Evolutionary conservation across 2,888 invertebrate species (phyloP).

Genomic region (Drosophila merina): DNA sequence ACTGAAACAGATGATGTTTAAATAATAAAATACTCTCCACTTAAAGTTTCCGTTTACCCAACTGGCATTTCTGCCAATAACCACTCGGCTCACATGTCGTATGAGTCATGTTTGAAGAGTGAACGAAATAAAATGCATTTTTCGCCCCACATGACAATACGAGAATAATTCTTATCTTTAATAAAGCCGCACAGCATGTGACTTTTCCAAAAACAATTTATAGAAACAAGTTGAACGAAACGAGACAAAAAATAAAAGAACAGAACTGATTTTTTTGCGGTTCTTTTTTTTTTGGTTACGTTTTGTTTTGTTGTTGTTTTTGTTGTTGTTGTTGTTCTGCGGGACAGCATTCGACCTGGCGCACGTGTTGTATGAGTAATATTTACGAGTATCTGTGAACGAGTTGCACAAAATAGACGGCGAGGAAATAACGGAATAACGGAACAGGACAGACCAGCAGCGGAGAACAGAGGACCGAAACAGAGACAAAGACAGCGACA

Average conservation of each 20-base stretch:
- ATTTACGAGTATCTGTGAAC: slow-evolving; percentile 37
- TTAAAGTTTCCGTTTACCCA: too few relatives aligned
- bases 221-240: background rate
- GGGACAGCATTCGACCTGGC: slow-evolving; percentile 35
- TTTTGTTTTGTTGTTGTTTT: slow-evolving; percentile 4
- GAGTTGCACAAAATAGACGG: slow-evolving; percentile 39
- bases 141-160: background rate
- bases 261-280: too few relatives aligned
- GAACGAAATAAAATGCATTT: background rate
- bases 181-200: background rate
- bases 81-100: background rate
- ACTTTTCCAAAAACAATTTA: slow-evolving; percentile 2
- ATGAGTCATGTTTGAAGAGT: background rate
- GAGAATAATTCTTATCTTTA: slow-evolving; percentile 3
- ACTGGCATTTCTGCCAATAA: too few relatives aligned
- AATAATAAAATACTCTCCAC: background rate
- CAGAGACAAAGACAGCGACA: background rate
- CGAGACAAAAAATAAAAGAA: background rate
- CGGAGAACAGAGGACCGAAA: background rate
- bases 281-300: background rate
- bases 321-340: slow-evolving; percentile 20
- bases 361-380: slow-evolving; percentile 42
- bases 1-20: too few relatives aligned
- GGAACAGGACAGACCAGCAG: background rate
- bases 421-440: slow-evolving; percentile 28